A percentile compares a stretch with the other conserved stretches of the same genome.
These are phyloP conservation scores for Onychomys arenicola DNA, from an alignment of 2,797 vertebrate genomes.

Conservation along the genomic window DNA sequence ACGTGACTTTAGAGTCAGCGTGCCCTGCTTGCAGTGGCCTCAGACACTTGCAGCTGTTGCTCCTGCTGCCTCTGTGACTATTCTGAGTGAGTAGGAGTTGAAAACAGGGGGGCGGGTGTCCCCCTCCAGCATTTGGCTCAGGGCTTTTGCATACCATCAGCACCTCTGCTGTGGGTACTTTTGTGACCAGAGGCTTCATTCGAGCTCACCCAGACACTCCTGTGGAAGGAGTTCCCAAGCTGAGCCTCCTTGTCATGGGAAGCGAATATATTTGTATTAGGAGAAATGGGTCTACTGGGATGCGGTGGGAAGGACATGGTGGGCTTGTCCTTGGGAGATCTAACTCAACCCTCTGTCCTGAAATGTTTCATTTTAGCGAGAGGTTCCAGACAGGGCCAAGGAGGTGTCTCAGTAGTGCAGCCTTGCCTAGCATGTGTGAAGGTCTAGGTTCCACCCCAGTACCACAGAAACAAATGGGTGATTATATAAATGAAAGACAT, in stretches of 20 bases:
- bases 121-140: accelerated
- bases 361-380: not conserved
- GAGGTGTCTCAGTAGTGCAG: not conserved
- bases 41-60: not conserved
- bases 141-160: not conserved
- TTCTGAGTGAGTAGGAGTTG: not conserved
- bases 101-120: not conserved
- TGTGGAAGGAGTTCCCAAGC: not conserved
- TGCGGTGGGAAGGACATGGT: not conserved
- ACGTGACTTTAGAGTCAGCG: not conserved
- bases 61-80: not conserved
- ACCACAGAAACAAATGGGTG: not conserved
- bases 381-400: not conserved
- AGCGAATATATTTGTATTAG: not conserved
- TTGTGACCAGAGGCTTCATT: not conserved
- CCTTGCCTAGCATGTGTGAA: not conserved
- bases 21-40: not conserved
- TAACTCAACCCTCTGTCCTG: not conserved
- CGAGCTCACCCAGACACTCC: not conserved
- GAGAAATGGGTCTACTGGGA: not conserved
- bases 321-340: not conserved
- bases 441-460: no score
- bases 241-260: not conserved
- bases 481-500: not conserved
- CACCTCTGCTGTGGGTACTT: not conserved